These are phyloP conservation scores for Ctenopoma kingsleyae DNA, from an alignment of 2,797 vertebrate genomes.

Conservation along the genomic window DNA sequence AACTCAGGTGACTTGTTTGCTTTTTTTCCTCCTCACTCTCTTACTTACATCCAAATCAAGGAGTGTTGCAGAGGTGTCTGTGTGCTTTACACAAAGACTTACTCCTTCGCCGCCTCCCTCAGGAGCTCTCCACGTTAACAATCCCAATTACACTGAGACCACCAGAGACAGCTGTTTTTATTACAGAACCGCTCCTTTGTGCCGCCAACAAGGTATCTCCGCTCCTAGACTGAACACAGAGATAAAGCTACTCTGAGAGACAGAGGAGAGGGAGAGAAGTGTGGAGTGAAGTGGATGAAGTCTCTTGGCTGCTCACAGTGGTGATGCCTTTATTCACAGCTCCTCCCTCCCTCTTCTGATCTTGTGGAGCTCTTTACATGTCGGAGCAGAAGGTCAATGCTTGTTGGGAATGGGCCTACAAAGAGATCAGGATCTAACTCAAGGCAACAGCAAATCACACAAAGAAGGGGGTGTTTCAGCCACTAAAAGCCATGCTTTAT, in stretches of 20 bases:
- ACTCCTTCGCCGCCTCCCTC: constrained; percentile 79
- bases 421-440: constrained; percentile 76
- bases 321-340: constrained; percentile 79
- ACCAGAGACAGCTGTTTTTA: constrained; percentile 89
- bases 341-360: constrained; percentile 65
- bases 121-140: constrained; percentile 88
- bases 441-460: constrained; percentile 69
- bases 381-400: constrained; percentile 78
- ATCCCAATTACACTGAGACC: constrained; percentile 89
- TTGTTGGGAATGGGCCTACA: constrained; percentile 78
- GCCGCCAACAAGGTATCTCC: constrained; percentile 82
- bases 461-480: constrained; percentile 44
- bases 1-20: constrained; percentile 87
- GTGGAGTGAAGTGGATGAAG: constrained; percentile 74
- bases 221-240: constrained; percentile 66
- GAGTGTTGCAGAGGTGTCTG: constrained; percentile 79
- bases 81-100: constrained; percentile 87
- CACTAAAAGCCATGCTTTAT: constrained; percentile 58
- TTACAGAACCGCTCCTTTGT: constrained; percentile 85
- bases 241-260: constrained; percentile 58
- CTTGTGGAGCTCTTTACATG: constrained; percentile 78
- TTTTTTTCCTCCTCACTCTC: constrained; percentile 68
- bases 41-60: constrained; percentile 80
- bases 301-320: constrained; percentile 74
- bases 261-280: constrained; percentile 53